Evolutionary conservation across 2,113 vertebrate species (phyloP).

Genomic region (Boleophthalmus pectinirostris): DNA sequence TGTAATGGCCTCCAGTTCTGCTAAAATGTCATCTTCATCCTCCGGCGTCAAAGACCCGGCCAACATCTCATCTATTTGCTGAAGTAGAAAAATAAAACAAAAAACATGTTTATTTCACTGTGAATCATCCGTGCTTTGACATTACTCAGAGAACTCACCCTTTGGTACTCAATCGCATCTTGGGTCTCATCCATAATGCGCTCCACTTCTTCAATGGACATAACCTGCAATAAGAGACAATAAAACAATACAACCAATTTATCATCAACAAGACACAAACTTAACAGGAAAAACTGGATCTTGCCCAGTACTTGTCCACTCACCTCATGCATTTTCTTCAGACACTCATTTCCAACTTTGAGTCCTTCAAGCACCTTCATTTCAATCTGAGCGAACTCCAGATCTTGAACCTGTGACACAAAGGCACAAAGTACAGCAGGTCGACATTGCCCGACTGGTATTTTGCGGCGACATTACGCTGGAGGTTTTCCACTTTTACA

Average conservation of each 20-base stretch:
- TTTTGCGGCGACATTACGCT: no score
- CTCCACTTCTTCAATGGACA: slow-evolving; percentile 97
- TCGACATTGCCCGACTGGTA: no score
- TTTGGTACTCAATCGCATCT: slow-evolving; percentile 93
- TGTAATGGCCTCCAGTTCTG: slow-evolving; percentile 89
- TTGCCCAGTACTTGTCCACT: neutral
- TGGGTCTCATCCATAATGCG: slow-evolving; percentile 94
- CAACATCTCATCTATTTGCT: slow-evolving; percentile 22
- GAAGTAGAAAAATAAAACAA: neutral
- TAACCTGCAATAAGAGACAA: slow-evolving; percentile 73
- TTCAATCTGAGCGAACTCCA: slow-evolving; percentile 96
- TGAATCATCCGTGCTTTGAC: neutral
- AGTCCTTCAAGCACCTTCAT: slow-evolving; percentile 92
- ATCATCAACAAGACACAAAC: neutral
- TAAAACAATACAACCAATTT: neutral
- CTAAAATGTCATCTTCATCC: slow-evolving; percentile 91
- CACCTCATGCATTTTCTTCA: slow-evolving; percentile 98
- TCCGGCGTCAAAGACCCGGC: slow-evolving; percentile 87
- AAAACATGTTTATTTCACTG: accelerated
- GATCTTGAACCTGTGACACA: slow-evolving; percentile 86
- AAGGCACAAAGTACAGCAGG: neutral
- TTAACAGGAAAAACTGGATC: no score
- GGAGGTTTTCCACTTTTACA: no score
- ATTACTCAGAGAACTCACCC: slow-evolving; percentile 68
- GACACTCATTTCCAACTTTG: slow-evolving; percentile 91